Conservation (phyloP, 2,797 vertebrate genomes). For the Channa striata region DNA sequence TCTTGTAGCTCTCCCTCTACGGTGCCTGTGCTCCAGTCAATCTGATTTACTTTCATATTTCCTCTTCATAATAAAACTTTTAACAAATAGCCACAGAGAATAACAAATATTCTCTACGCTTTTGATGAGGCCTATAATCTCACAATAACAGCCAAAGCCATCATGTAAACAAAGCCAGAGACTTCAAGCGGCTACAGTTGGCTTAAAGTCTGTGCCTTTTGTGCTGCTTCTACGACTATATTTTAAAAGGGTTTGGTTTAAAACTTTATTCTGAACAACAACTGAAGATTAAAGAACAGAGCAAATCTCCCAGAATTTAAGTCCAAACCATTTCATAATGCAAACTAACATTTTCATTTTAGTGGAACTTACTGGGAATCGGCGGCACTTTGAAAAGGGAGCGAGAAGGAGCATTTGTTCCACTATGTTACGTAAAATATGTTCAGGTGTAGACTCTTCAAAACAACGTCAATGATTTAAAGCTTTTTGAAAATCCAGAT, state of each 20-base stretch:
- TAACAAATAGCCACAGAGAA: neutral
- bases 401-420: neutral
- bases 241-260: constrained; percentile 1
- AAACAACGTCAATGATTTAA: too few species aligned
- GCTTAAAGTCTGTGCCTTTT: neutral
- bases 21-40: neutral
- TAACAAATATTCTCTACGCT: constrained; percentile 16
- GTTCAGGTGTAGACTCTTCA: too few species aligned
- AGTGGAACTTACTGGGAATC: neutral
- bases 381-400: neutral
- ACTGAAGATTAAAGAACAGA: neutral
- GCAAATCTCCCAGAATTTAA: neutral
- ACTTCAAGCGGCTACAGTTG: neutral
- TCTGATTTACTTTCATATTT: constrained; percentile 11
- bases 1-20: too few species aligned
- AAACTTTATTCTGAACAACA: constrained; percentile 11
- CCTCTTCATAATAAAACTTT: constrained; percentile 20
- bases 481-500: too few species aligned
- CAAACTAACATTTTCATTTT: neutral
- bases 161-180: neutral
- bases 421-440: neutral
- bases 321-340: neutral
- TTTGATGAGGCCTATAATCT: constrained; percentile 21
- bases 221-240: neutral
- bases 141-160: constrained; percentile 15